Evolutionary conservation across 2,113 vertebrate species (phyloP), one percentile per base, ranked within the genome.

Genomic region (Cepphus grylle): DNA sequence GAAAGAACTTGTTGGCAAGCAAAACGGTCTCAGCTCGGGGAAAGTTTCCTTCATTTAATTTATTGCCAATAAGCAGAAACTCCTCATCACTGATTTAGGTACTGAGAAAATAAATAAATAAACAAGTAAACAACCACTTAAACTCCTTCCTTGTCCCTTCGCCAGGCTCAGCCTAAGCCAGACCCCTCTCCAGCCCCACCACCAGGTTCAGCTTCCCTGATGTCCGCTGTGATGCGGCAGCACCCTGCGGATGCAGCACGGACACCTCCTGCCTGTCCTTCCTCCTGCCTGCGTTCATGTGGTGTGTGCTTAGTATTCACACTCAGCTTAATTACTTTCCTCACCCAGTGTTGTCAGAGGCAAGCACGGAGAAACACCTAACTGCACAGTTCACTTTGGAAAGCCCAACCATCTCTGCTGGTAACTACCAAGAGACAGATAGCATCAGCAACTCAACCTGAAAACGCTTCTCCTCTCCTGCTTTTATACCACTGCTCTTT

Each of bases 231-330:
- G 6, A 79, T 4, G 25, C 30, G 59, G 27, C 4, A 3, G 49
- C 9, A 58, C 0, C 12, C 5, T 2, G 2, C 7, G 4, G 29
- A 69, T 17, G 27, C 22, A 36, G n/a, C 43, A 67, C 1, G 1
- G 45, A 25, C 40, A 85, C 12, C 45, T 88, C 49, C 29, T 62
- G 12, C 34, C 32, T 63, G 18, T 32, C 63, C 29, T 70, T 56
- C 9, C 21, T 65, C 70, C 82, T 73, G 52, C n/a, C 43, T 16
- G 5, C 8, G 1, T 25, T 77, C 67, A 55, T 1, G 0, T 11
- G 26, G 17, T 1, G 1, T 5, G 8, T 34, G 11, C 23, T 86
- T 61, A 49, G 52, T 58, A 70, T 40, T 58, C 43, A 78, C 15
- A 25, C 22, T 34, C 42, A 36, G 26, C 10, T 83, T 52, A 53